Percentiles rank a stretch among this genome's conserved stretches.
These are phyloP conservation scores for Calosoma granatense DNA, from an alignment of 1,140 invertebrate genomes.

Conservation along the genomic window DNA sequence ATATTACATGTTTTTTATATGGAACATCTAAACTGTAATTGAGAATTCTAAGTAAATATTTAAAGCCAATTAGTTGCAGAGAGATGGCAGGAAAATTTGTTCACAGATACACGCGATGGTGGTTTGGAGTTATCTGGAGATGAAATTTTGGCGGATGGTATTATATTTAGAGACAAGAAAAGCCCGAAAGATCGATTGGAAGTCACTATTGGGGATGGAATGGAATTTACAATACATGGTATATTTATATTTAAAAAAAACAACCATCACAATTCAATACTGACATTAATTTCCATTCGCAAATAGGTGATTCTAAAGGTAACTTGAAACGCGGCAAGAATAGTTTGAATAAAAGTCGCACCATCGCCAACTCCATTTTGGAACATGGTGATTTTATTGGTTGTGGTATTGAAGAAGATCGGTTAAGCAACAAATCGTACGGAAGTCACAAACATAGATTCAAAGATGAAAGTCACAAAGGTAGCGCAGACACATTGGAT, in stretches of 20 bases:
- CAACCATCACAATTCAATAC: no score
- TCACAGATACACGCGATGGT: conserved; percentile 30
- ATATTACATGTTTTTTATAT: no score
- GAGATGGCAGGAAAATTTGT: conserved; percentile 15
- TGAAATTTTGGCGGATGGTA: conserved; percentile 70
- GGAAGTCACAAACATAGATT: conserved; percentile 84
- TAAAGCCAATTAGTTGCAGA: conserved; percentile 16
- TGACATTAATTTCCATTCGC: no score
- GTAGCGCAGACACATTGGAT: conserved; percentile 68
- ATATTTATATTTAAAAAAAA: conserved; percentile 28
- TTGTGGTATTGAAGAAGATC: conserved; percentile 47
- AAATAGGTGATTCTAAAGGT: conserved; percentile 26
- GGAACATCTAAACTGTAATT: no score
- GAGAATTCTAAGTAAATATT: no score
- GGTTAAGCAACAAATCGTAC: conserved; percentile 82
- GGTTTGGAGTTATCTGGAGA: conserved; percentile 51
- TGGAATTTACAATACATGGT: conserved; percentile 86
- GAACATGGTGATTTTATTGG: conserved; percentile 30
- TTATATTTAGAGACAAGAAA: conserved; percentile 77
- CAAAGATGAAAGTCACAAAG: conserved; percentile 82
- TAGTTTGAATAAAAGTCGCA: conserved; percentile 31
- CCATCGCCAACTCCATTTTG: conserved; percentile 33
- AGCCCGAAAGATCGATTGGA: conserved; percentile 75
- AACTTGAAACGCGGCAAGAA: conserved; percentile 32
- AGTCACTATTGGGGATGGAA: conserved; percentile 80